These are phyloP conservation scores for Ectemnius continuus DNA, from an alignment of 2,888 invertebrate genomes.

Conservation along the genomic window DNA sequence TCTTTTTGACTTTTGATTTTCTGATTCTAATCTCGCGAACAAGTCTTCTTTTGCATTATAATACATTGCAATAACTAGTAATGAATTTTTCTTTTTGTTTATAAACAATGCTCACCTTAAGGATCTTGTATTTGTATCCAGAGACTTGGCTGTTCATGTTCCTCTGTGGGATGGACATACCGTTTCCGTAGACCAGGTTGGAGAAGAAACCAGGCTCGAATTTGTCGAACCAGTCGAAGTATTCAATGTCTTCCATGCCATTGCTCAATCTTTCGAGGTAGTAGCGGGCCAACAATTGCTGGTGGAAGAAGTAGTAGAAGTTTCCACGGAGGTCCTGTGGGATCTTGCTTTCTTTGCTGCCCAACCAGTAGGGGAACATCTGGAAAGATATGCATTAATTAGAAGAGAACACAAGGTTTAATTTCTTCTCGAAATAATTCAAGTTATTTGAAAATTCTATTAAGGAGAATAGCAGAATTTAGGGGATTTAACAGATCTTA, in stretches of 20 bases:
- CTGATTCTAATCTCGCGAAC: too few relatives aligned
- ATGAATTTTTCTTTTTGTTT: slow-evolving; percentile 4
- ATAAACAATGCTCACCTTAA: slow-evolving; percentile 58
- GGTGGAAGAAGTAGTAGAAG: slow-evolving; percentile 83
- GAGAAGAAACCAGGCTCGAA: slow-evolving; percentile 82
- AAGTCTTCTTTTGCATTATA: too few relatives aligned
- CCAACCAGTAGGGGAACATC: slow-evolving; percentile 83
- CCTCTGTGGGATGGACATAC: slow-evolving; percentile 81
- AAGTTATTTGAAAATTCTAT: too few relatives aligned
- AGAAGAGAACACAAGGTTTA: too few relatives aligned
- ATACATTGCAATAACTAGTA: background rate
- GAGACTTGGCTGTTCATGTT: slow-evolving; percentile 75
- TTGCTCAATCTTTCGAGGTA: slow-evolving; percentile 85
- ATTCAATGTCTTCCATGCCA: slow-evolving; percentile 82
- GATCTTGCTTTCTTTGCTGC: slow-evolving; percentile 79
- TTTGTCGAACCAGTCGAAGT: slow-evolving; percentile 80
- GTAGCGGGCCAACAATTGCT: slow-evolving; percentile 85
- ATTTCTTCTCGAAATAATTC: too few relatives aligned
- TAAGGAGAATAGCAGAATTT: too few relatives aligned
- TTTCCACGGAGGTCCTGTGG: slow-evolving; percentile 83
- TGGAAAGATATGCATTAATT: too few relatives aligned
- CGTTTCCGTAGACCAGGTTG: slow-evolving; percentile 82
- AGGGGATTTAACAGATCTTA: too few relatives aligned
- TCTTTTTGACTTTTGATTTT: too few relatives aligned
- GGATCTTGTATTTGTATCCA: slow-evolving; percentile 68